A percentile compares a stretch with the other conserved stretches of the same genome.
Conservation (phyloP, 2,888 invertebrate genomes). For the Nomada flava region DNA sequence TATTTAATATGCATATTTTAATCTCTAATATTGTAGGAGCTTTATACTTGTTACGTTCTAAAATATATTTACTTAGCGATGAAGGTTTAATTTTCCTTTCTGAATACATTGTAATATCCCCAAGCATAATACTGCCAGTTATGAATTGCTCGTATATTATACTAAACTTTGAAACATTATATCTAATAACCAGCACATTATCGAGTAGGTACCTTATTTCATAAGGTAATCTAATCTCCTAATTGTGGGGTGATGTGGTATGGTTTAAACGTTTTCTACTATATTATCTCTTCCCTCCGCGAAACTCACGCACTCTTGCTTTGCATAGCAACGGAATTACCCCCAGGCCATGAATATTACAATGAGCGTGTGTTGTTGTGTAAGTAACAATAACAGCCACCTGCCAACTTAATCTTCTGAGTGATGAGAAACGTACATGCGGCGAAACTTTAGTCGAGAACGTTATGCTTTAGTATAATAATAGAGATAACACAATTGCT, state of each 20-base stretch:
- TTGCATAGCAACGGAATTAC: slow-evolving; percentile 9
- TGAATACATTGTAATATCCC: neutral
- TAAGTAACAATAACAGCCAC: slow-evolving; percentile 17
- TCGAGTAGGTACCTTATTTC: neutral
- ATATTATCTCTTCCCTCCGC: neutral
- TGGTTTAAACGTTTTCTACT: slow-evolving; percentile 1
- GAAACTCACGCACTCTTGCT: slow-evolving; percentile 4
- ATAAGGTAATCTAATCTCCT: neutral
- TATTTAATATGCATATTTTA: no score
- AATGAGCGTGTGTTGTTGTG: slow-evolving; percentile 7
- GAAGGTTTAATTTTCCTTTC: no score
- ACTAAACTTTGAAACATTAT: neutral
- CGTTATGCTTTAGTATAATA: neutral
- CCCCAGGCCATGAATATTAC: slow-evolving; percentile 20
- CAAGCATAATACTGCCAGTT: neutral
- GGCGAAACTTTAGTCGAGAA: neutral
- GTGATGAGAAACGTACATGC: slow-evolving; percentile 12
- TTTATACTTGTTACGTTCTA: no score
- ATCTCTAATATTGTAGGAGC: no score
- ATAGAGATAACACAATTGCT: neutral
- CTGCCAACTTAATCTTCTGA: slow-evolving; percentile 21
- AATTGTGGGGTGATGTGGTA: neutral
- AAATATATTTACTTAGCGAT: no score
- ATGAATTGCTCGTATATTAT: neutral
- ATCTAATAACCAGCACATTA: neutral